Evolutionary conservation across 2,888 invertebrate genomes (phyloP).

Genomic region (Biston betularia): DNA sequence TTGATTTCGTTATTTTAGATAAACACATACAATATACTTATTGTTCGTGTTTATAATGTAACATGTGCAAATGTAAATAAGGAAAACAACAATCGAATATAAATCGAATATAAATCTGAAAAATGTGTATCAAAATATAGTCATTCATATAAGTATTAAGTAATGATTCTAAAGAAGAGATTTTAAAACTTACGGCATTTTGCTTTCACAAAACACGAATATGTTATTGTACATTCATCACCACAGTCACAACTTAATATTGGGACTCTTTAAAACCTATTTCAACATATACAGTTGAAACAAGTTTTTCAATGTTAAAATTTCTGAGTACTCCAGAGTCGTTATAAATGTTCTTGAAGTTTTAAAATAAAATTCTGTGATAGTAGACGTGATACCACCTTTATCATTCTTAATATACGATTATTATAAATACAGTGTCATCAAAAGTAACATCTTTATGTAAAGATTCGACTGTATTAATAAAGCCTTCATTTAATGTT

Average conservation of each 20-base stretch:
- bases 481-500: slow-evolving; percentile 26
- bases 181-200: neutral
- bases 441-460: slow-evolving; percentile 34
- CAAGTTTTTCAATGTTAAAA: slow-evolving; percentile 51
- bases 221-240: neutral
- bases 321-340: slow-evolving; percentile 59
- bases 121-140: neutral
- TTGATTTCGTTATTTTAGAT: slow-evolving; percentile 21
- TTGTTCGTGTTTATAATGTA: neutral
- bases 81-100: neutral
- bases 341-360: slow-evolving; percentile 72
- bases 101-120: neutral
- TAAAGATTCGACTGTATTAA: slow-evolving; percentile 30
- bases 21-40: slow-evolving; percentile 12
- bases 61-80: neutral
- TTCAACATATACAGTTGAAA: slow-evolving; percentile 4
- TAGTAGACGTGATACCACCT: slow-evolving; percentile 85
- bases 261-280: slow-evolving; percentile 2
- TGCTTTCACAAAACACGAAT: neutral
- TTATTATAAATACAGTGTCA: slow-evolving; percentile 37
- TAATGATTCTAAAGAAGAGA: neutral
- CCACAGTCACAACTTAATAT: neutral
- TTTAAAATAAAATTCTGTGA: slow-evolving; percentile 80
- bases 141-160: neutral
- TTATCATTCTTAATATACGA: slow-evolving; percentile 66